phyloP scores from a whole-genome alignment of 2,888 invertebrate species.

The Eristalis pertinax region DNA sequence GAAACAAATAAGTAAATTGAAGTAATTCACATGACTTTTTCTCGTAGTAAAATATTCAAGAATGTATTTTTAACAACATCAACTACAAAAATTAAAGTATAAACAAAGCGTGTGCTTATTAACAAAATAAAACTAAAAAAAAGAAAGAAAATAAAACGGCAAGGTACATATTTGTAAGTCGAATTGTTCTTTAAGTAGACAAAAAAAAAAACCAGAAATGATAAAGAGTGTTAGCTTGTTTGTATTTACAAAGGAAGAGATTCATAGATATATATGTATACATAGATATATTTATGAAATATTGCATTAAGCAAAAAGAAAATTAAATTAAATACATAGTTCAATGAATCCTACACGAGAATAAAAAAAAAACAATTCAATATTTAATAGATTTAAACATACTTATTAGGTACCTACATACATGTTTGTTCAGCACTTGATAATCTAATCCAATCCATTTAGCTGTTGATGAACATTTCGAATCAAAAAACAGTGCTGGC shows the following conservation, averaged over 20 bases:
- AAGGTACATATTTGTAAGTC: constrained; percentile 26
- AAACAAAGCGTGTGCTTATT: constrained; percentile 20
- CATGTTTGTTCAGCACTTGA: constrained; percentile 10
- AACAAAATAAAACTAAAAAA: not conserved
- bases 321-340: constrained; percentile 16
- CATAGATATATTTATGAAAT: constrained; percentile 44
- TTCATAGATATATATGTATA: too few species aligned
- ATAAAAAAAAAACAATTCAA: not conserved
- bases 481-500: constrained; percentile 13
- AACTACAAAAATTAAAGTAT: not conserved
- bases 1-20: not conserved
- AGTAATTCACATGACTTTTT: not conserved
- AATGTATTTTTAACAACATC: not conserved
- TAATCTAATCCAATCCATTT: not conserved
- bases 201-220: constrained; percentile 35
- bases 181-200: constrained; percentile 28
- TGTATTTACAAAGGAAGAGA: constrained; percentile 50
- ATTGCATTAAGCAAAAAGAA: constrained; percentile 21
- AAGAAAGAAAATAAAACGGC: not conserved
- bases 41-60: constrained; percentile 22
- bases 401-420: constrained; percentile 32
- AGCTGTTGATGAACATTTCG: not conserved
- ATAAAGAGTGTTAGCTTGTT: constrained; percentile 46
- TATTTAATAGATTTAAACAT: constrained; percentile 25
- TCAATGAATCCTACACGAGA: constrained; percentile 43